phyloP scores from a whole-genome alignment of 2,888 invertebrate species.

The Pterostichus madidus region DNA sequence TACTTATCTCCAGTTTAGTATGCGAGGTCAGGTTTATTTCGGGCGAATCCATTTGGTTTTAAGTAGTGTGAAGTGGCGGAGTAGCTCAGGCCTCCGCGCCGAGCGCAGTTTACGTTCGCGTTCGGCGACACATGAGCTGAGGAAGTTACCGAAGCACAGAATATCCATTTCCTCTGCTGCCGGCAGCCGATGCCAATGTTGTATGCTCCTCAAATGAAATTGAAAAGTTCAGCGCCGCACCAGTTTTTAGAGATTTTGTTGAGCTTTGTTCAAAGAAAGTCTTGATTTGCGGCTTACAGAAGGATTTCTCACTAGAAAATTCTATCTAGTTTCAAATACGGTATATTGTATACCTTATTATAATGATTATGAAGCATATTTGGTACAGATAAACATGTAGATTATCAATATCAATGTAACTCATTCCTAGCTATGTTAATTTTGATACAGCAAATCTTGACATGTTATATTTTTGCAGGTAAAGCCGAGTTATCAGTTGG shows the following conservation, averaged over 20 bases:
- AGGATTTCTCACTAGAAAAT: slow-evolving; percentile 18
- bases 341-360: slow-evolving; percentile 18
- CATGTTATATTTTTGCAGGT: no score
- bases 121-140: slow-evolving; percentile 7
- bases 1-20: slow-evolving; percentile 54
- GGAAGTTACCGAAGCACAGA: slow-evolving; percentile 35
- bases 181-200: neutral
- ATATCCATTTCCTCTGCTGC: slow-evolving; percentile 46
- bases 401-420: no score
- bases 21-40: slow-evolving; percentile 60
- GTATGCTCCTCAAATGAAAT: slow-evolving; percentile 52
- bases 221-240: slow-evolving; percentile 42
- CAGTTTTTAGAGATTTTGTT: slow-evolving; percentile 47
- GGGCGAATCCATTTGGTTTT: slow-evolving; percentile 51
- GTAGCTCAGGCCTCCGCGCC: neutral
- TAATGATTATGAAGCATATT: no score
- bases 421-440: no score
- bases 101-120: slow-evolving; percentile 21
- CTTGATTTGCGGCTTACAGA: neutral
- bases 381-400: no score
- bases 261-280: slow-evolving; percentile 48
- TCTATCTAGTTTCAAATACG: slow-evolving; percentile 30
- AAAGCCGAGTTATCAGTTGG: no score
- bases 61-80: slow-evolving; percentile 19
- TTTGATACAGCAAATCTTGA: no score